phyloP scores from a whole-genome alignment of 2,797 vertebrate species.

The Muscicapa striata region DNA sequence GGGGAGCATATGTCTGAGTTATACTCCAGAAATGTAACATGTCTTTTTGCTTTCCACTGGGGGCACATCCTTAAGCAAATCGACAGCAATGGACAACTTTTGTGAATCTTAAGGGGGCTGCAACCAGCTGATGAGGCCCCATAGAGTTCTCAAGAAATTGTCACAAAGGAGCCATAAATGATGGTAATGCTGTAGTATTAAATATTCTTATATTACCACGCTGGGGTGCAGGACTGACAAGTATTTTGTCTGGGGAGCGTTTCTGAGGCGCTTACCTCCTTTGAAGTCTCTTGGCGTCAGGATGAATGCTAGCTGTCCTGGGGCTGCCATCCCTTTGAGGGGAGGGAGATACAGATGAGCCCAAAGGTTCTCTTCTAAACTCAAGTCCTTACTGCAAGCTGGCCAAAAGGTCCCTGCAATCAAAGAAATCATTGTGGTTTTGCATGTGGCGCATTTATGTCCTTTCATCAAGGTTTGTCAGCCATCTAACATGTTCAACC shows the following conservation, averaged over 20 bases:
- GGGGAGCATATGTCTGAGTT: not conserved
- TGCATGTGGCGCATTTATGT: slow-evolving; percentile 58
- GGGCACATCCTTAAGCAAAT: not conserved
- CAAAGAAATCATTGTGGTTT: slow-evolving; percentile 73
- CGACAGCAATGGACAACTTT: not conserved
- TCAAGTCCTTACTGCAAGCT: slow-evolving; percentile 70
- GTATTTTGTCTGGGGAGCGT: slow-evolving; percentile 26
- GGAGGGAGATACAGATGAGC: slow-evolving; percentile 66
- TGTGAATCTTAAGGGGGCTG: not conserved
- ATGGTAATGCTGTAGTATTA: not conserved
- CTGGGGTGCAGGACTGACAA: not conserved
- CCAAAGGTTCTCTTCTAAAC: slow-evolving; percentile 76
- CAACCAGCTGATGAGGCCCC: not conserved
- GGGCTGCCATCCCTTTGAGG: slow-evolving; percentile 71
- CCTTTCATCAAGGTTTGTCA: slow-evolving; percentile 61
- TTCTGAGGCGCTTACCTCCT: slow-evolving; percentile 71
- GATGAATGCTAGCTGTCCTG: slow-evolving; percentile 66
- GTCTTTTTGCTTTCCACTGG: not conserved
- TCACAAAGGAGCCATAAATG: not conserved
- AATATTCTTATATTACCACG: not conserved
- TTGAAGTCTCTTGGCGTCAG: slow-evolving; percentile 63
- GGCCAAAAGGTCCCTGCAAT: slow-evolving; percentile 72
- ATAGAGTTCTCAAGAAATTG: not conserved
- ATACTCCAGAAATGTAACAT: not conserved
- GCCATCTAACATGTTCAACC: slow-evolving; percentile 52